Conservation (phyloP, 2,888 invertebrate genomes). For the Prionchulus punctatus region DNA sequence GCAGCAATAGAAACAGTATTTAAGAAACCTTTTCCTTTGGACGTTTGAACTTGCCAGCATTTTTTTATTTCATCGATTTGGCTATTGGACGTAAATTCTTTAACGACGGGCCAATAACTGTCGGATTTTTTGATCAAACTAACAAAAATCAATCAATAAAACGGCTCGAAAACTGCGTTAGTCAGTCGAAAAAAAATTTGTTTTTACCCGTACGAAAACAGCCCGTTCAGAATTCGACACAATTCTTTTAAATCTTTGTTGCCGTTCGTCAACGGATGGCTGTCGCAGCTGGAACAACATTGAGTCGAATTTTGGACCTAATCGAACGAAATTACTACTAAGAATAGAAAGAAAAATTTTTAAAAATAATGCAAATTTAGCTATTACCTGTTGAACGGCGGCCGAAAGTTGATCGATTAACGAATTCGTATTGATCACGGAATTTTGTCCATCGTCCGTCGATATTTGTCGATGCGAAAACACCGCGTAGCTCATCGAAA, state of each 20-base stretch:
- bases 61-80: neutral
- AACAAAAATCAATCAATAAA: neutral
- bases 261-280: neutral
- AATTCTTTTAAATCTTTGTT: neutral
- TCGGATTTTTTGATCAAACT: neutral
- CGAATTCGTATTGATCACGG: too few species aligned
- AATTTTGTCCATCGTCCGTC: too few species aligned
- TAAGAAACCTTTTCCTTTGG: neutral
- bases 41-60: neutral
- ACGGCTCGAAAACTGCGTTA: neutral
- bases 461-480: too few species aligned
- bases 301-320: too few species aligned
- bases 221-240: neutral
- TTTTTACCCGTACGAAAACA: slow-evolving; percentile 1
- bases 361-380: too few species aligned
- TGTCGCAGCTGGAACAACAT: neutral
- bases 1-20: neutral
- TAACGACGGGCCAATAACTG: slow-evolving; percentile 1
- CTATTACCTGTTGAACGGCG: too few species aligned
- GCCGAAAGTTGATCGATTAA: too few species aligned
- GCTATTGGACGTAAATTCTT: neutral
- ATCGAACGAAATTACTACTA: too few species aligned
- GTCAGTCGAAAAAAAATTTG: neutral
- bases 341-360: too few species aligned
- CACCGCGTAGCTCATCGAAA: too few species aligned